These are phyloP conservation scores for Sus cebifrons DNA, from an alignment of 2,797 vertebrate genomes.

Conservation along the genomic window DNA sequence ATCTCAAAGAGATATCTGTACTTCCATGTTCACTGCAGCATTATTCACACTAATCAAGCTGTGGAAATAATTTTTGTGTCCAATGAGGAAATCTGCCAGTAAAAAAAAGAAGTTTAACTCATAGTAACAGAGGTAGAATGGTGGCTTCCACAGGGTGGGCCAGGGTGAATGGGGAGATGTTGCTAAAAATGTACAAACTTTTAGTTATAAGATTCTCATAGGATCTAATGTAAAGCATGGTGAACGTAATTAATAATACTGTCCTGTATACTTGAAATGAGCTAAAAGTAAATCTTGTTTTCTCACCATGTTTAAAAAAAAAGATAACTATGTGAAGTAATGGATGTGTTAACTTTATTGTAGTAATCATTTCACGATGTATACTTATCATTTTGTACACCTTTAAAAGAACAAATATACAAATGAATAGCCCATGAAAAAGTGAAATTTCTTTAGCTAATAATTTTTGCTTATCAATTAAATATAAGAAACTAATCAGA, in stretches of 20 bases:
- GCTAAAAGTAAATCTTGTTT: not conserved
- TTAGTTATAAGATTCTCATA: not conserved
- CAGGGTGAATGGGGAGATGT: not conserved
- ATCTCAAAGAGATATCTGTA: not conserved
- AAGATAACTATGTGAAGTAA: not conserved
- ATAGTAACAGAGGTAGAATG: not conserved
- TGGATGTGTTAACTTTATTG: not conserved
- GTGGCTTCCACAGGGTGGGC: not conserved
- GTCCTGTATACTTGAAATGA: not conserved
- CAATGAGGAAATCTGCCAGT: not conserved
- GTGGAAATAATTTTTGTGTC: not conserved
- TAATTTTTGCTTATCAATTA: not conserved
- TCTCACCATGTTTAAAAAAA: not conserved
- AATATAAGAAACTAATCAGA: not conserved
- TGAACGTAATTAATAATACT: not conserved
- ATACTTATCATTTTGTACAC: not conserved
- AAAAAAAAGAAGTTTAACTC: not conserved
- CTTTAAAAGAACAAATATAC: not conserved
- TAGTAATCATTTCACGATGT: too few species aligned
- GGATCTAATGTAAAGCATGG: not conserved
- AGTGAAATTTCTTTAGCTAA: not conserved
- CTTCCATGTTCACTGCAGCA: not conserved
- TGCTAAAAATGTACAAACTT: not conserved
- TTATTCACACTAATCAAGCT: not conserved
- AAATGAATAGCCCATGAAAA: not conserved